Evolutionary conservation across 2,113 vertebrate genomes (phyloP).

Genomic region (Opisthocomus hoazin): DNA sequence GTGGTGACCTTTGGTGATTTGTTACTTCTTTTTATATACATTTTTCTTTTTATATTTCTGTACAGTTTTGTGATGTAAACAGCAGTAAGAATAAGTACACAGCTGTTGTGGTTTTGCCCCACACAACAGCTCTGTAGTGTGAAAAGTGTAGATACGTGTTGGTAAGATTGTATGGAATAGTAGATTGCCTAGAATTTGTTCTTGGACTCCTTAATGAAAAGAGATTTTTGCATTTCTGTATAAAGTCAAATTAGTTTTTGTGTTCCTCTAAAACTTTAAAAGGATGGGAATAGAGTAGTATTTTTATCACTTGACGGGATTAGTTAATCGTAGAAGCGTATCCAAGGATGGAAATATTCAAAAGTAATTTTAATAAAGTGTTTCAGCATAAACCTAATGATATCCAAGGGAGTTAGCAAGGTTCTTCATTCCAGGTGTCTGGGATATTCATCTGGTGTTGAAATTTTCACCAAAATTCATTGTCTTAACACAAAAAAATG

Average conservation of each 20-base stretch:
- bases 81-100: background rate
- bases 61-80: background rate
- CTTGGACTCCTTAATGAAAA: background rate
- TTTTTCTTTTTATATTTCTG: background rate
- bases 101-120: no score
- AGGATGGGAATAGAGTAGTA: background rate
- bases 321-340: background rate
- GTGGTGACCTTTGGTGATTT: background rate
- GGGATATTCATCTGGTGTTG: background rate
- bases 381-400: background rate
- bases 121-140: background rate
- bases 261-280: background rate
- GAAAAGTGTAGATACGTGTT: accelerated
- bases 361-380: background rate
- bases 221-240: background rate
- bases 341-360: background rate
- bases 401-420: background rate
- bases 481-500: background rate
- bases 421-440: background rate
- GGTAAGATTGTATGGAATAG: background rate
- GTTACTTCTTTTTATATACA: background rate
- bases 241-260: background rate
- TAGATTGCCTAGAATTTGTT: background rate
- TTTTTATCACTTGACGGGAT: background rate
- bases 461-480: background rate